phyloP scores from a whole-genome alignment of 2,888 invertebrate species.

The Hemaris fuciformis region DNA sequence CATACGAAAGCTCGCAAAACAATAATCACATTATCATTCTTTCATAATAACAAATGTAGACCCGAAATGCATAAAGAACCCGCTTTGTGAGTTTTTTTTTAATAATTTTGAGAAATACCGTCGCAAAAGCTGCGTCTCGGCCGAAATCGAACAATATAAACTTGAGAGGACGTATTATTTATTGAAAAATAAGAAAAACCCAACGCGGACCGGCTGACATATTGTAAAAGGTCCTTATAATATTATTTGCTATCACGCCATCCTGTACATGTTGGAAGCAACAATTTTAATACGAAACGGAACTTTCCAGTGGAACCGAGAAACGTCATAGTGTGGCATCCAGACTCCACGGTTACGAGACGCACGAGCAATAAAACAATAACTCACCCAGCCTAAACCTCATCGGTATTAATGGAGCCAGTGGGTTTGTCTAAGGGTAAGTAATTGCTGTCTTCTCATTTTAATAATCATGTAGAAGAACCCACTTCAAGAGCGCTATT shows the following conservation, averaged over 20 bases:
- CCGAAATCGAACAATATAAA: conserved; percentile 77
- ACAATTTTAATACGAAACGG: conserved; percentile 59
- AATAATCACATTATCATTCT: conserved; percentile 81
- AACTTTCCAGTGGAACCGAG: conserved; percentile 31
- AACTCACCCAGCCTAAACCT: conserved; percentile 41
- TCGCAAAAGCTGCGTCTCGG: conserved; percentile 58
- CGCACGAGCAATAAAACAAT: conserved; percentile 51
- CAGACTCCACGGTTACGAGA: conserved; percentile 40
- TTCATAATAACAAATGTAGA: conserved; percentile 77
- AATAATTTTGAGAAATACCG: conserved; percentile 71
- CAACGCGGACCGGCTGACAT: conserved; percentile 68
- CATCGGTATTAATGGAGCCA: conserved; percentile 44
- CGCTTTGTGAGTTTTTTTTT: conserved; percentile 64
- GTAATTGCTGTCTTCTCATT: conserved; percentile 67
- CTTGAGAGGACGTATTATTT: conserved; percentile 76
- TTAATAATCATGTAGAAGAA: conserved; percentile 62
- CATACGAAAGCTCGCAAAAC: conserved; percentile 75
- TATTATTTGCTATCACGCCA: conserved; percentile 81
- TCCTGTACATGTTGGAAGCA: conserved; percentile 63
- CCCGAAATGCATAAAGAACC: conserved; percentile 76
- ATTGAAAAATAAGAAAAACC: conserved; percentile 73
- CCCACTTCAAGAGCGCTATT: conserved; percentile 71
- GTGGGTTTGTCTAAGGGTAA: conserved; percentile 57
- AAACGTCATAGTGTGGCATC: conserved; percentile 20
- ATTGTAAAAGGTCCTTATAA: conserved; percentile 77